Evolutionary conservation across 2,113 vertebrate species (phyloP), one percentile per base, ranked within the genome.

Genomic region (Tyrannus savana): DNA sequence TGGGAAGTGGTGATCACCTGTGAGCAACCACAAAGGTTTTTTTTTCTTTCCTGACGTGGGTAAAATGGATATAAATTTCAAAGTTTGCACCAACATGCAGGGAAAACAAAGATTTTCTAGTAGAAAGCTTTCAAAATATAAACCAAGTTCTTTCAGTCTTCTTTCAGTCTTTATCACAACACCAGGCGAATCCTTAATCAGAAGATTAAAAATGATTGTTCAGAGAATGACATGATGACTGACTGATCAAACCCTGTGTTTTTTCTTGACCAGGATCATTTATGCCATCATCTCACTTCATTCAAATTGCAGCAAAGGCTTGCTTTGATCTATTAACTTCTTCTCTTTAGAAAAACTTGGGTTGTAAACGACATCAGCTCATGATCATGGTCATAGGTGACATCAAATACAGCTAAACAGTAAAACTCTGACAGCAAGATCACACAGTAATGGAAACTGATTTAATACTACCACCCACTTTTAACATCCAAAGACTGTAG

Each of bases 401-500:
- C 47, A 94, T 89, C 74, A 94, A 84, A 87, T 78, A 50, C 12
- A 27, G 92, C 78, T 91, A 87, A 96, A 91, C 47, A 83, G 27
- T 94, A 77, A 75, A 53, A 80, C 35, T 87, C 79, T 84, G 72
- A 92, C 88, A 90, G 60, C 59, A 87, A 83, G 39, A 91, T 83
- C 90, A 62, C 94, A 84, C 37, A 93, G n/a, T 95, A 90, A 84
- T 90, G 73, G 69, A 76, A 96, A 73, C 33, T 67, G 64, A 87
- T 85, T 93, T 58, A 89, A 27, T 95, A 69, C 89, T 83, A 86
- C 30, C 63, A 73, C 53, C 35, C 33, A 37, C 37, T 93, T 97
- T 87, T 97, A 97, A 96, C 82, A 89, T 97, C 90, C 19, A 62
- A 89, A 96, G 84, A 60, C 53, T 58, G 27, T 47, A 92, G 80